Percentiles rank a stretch among this genome's conserved stretches.
Conservation (phyloP, 2,113 vertebrate genomes). For the Protobothrops mucrosquamatus region DNA sequence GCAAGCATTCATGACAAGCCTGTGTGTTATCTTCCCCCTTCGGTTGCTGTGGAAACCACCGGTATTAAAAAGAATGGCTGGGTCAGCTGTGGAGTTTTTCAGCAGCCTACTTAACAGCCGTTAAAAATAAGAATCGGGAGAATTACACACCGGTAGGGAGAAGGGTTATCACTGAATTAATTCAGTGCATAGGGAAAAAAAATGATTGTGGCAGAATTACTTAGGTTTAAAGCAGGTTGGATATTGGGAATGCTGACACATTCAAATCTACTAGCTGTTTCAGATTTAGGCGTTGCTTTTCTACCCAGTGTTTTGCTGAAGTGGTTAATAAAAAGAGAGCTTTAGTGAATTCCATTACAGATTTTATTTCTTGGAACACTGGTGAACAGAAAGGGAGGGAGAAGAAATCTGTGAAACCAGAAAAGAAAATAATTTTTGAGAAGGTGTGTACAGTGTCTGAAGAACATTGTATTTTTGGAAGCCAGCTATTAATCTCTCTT, state of each 20-base stretch:
- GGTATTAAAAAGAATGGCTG: conserved; percentile 5
- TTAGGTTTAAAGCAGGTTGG: background rate
- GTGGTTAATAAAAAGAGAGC: background rate
- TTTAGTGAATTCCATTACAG: conserved; percentile 2
- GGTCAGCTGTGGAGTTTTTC: conserved; percentile 37
- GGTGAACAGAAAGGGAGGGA: background rate
- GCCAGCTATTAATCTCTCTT: accelerated
- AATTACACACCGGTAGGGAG: background rate
- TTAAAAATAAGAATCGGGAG: background rate
- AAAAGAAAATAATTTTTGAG: background rate
- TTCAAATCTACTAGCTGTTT: background rate
- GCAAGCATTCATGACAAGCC: conserved; percentile 42
- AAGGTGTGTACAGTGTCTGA: background rate
- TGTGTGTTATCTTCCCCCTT: conserved; percentile 29
- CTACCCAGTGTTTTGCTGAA: background rate
- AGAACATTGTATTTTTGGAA: background rate
- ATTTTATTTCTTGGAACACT: conserved; percentile 4
- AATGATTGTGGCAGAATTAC: background rate
- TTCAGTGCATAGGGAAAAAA: background rate
- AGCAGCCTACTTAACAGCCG: conserved; percentile 24
- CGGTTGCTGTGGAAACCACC: conserved; percentile 55
- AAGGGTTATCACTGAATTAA: conserved; percentile 37
- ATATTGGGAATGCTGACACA: conserved; percentile 10
- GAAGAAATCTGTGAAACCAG: background rate
- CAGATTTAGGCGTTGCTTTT: background rate